A percentile compares a stretch with the other conserved stretches of the same genome.
Conservation (phyloP, 2,888 invertebrate species). For the Tachystola acroxantha region DNA sequence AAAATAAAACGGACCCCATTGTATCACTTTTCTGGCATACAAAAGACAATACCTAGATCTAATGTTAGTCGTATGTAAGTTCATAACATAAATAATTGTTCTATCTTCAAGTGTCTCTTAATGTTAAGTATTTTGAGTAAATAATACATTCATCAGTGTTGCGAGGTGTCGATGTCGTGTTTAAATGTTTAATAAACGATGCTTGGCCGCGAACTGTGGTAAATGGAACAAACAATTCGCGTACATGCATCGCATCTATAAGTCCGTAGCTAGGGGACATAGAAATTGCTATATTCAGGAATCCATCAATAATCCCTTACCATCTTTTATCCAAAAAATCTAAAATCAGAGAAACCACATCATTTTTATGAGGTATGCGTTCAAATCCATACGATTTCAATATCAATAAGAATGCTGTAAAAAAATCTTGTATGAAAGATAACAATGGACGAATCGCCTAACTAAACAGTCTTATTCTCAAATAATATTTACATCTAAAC, state of each 20-base stretch:
- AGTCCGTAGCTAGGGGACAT: neutral
- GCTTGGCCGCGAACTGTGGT: slow-evolving; percentile 18
- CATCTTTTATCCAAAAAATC: too few relatives aligned
- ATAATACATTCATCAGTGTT: slow-evolving; percentile 58
- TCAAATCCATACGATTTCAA: too few relatives aligned
- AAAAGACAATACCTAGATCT: slow-evolving; percentile 80
- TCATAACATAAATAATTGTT: slow-evolving; percentile 74
- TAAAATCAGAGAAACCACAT: too few relatives aligned
- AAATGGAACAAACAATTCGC: neutral
- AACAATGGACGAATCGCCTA: too few relatives aligned
- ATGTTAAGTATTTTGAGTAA: slow-evolving; percentile 70
- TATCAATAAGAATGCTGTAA: too few relatives aligned
- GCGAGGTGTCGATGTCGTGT: slow-evolving; percentile 44
- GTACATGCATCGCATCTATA: slow-evolving; percentile 1
- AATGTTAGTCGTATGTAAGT: slow-evolving; percentile 75
- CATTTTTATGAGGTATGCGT: too few relatives aligned
- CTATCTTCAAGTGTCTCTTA: slow-evolving; percentile 75
- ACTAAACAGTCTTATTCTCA: too few relatives aligned
- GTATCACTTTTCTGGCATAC: slow-evolving; percentile 70
- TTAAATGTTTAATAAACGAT: slow-evolving; percentile 48
- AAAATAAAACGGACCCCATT: slow-evolving; percentile 53
- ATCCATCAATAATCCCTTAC: too few relatives aligned
- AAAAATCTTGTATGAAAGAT: too few relatives aligned
- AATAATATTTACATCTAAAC: too few relatives aligned
- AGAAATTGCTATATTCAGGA: too few relatives aligned